Evolutionary conservation across 1,140 invertebrate genomes (phyloP), one percentile per base, ranked within the genome.

Genomic region (Heliconius eleuchia): DNA sequence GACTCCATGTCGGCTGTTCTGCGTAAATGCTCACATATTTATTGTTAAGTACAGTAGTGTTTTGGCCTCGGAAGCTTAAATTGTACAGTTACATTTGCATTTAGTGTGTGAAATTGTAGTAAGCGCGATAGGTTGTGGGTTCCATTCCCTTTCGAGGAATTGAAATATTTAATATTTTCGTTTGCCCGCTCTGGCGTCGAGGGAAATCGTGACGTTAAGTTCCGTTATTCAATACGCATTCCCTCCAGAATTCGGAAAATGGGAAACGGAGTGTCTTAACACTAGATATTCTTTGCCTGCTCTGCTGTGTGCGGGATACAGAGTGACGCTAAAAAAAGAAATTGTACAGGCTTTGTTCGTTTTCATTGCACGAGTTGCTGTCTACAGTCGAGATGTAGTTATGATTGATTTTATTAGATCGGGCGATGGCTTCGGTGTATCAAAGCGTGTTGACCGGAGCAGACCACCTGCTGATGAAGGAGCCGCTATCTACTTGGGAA

Each of bases 1-100:
- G 88, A 94, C 91, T 84, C 83, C 86, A 84, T 80, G 87, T 80
- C 85, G 82, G 84, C 88, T 87, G 86, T 89, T 89, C 87, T 87
- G 86, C 81, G 88, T 89, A 91, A 94, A 93, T 93, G 93, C 91
- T 93, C 90, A 92, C 88, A 92, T 92, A 91, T 93, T 94, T 92
- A 87, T 88, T 85, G 87, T 66, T 92, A 92, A 93, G 89, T 85
- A 87, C 84, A 80, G 82, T 80, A 76, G 71, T 75, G 55, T 75
- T 80, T 80, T 80, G 52, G 72, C 71, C 71, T 76, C 74, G 73
- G 52, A 75, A 80, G 72, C 66, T 83, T 79, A 84, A 85, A 83
- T 75, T 85, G 77, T 87, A 86, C 85, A 84, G 86, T 87, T 87
- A 88, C 11, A 30, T 84, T 83, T 80, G 73, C 23, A 70, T 82